A percentile compares a stretch with the other conserved stretches of the same genome.
These are phyloP conservation scores for Drosophila bocki DNA, from an alignment of 1,140 invertebrate genomes.

Conservation along the genomic window DNA sequence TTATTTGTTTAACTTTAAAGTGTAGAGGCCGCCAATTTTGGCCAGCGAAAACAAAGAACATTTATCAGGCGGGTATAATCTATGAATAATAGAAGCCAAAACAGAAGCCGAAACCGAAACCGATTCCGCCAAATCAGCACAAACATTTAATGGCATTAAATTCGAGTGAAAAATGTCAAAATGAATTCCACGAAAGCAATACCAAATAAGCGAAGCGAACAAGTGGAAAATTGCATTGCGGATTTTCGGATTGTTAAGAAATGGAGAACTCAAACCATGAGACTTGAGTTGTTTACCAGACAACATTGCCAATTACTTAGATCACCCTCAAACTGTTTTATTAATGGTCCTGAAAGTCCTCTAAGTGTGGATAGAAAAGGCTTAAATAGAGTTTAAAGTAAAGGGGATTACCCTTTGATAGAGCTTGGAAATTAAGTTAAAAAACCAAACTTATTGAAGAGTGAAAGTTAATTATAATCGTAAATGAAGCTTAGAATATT, in stretches of 20 bases:
- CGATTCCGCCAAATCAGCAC: slow-evolving; percentile 54
- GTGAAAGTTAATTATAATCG: background rate
- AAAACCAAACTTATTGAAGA: background rate
- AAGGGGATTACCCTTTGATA: background rate
- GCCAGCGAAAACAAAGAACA: slow-evolving; percentile 10
- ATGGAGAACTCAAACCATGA: background rate
- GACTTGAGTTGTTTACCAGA: slow-evolving; percentile 21
- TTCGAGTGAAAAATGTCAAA: slow-evolving; percentile 42
- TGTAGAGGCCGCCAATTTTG: background rate
- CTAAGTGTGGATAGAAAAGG: background rate
- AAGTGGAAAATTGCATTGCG: slow-evolving; percentile 74
- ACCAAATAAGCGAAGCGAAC: slow-evolving; percentile 35
- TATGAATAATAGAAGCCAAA: slow-evolving; percentile 40
- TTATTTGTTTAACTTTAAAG: slow-evolving; percentile 27
- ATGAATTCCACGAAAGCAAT: slow-evolving; percentile 36
- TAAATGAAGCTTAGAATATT: background rate
- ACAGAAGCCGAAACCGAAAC: slow-evolving; percentile 1
- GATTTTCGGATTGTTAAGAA: slow-evolving; percentile 35
- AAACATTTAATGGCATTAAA: slow-evolving; percentile 64
- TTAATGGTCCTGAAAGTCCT: slow-evolving; percentile 6
- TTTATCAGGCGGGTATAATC: slow-evolving; percentile 35
- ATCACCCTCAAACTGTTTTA: slow-evolving; percentile 10
- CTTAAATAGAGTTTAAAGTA: background rate
- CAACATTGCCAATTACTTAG: slow-evolving; percentile 13
- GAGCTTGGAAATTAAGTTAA: background rate